phyloP scores from a whole-genome alignment of 2,113 vertebrate species.

The Chionomys nivalis region DNA sequence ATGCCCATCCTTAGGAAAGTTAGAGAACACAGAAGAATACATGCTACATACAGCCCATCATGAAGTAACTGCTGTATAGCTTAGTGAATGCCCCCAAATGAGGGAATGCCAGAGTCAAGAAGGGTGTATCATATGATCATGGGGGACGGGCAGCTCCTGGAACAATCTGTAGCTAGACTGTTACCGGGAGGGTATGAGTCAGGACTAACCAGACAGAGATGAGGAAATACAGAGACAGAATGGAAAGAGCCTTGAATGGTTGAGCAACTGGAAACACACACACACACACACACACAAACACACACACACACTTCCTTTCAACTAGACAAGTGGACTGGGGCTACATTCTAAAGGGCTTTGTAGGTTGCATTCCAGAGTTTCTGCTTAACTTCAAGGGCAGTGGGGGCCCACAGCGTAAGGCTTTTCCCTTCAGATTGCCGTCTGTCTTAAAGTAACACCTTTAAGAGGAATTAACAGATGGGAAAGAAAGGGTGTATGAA shows the following conservation, averaged over 20 bases:
- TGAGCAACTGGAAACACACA: background rate
- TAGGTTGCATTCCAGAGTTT: background rate
- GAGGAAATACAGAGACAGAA: background rate
- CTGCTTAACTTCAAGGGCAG: background rate
- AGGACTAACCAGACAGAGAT: slow-evolving; percentile 1
- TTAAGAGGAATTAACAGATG: background rate
- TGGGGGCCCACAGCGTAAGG: background rate
- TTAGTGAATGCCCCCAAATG: background rate
- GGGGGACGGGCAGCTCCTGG: background rate
- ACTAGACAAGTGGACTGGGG: background rate
- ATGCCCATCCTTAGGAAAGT: background rate
- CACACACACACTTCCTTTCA: background rate
- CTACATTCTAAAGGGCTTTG: background rate
- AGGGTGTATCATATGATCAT: background rate
- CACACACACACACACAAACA: background rate
- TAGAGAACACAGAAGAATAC: background rate
- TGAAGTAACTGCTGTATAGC: background rate
- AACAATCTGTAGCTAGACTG: background rate
- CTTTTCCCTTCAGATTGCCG: background rate
- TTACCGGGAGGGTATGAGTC: slow-evolving; percentile 2
- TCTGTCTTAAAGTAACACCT: background rate
- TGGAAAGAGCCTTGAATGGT: background rate
- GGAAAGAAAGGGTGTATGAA: background rate
- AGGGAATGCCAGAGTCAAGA: background rate
- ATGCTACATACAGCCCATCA: background rate